Evolutionary conservation across 2,113 vertebrate species (phyloP).

Genomic region (Ranitomeya imitator): DNA sequence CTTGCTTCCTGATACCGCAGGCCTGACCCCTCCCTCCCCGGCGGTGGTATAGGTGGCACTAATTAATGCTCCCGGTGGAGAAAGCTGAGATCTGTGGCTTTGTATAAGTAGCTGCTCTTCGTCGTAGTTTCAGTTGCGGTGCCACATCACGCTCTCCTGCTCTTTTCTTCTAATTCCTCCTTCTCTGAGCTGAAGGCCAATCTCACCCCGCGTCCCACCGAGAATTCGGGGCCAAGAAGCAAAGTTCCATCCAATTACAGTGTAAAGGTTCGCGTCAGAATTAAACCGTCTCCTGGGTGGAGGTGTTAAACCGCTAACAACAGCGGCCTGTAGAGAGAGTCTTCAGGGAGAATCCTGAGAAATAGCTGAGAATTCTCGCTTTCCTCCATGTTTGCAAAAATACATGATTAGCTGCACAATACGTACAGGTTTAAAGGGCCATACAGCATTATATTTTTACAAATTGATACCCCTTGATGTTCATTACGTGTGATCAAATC

Average conservation of each 20-base stretch:
- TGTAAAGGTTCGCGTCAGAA: constrained; percentile 36
- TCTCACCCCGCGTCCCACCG: constrained; percentile 23
- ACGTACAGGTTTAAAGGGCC: background rate
- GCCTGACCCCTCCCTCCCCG: background rate
- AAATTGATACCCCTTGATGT: background rate
- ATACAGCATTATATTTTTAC: background rate
- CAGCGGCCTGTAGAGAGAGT: background rate
- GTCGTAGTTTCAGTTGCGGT: background rate
- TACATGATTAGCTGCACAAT: background rate
- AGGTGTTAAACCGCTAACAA: constrained; percentile 29
- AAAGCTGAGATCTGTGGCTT: background rate
- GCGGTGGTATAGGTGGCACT: background rate
- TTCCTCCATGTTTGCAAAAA: background rate
- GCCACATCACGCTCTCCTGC: background rate
- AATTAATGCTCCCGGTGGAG: constrained; percentile 1
- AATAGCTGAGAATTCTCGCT: background rate
- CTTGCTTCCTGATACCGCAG: background rate
- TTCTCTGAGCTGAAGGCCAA: background rate
- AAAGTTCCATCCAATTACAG: constrained; percentile 51
- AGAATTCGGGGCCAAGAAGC: constrained; percentile 11
- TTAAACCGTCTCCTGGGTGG: constrained; percentile 45
- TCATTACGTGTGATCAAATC: no score
- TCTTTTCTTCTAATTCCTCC: background rate
- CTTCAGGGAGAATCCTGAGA: background rate
- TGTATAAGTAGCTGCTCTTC: background rate